Evolutionary conservation across 2,797 vertebrate genomes (phyloP).

Genomic region (Thripadectes ignobilis): DNA sequence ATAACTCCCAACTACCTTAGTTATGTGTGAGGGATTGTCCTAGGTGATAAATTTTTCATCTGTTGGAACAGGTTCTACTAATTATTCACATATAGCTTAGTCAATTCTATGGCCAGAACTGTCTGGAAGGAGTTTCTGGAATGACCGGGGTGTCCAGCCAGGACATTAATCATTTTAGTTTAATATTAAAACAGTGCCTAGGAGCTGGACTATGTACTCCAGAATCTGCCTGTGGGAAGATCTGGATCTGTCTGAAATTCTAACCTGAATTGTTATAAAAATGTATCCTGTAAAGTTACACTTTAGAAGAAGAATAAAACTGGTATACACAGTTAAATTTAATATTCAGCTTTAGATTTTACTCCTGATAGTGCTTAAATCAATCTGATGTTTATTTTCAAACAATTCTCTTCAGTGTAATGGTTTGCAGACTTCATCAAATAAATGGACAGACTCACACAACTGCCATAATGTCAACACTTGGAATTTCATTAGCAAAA

Average conservation of each 20-base stretch:
- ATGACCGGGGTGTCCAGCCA: neutral
- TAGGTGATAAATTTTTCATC: neutral
- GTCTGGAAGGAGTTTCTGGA: neutral
- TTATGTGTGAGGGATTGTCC: neutral
- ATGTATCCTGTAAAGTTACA: neutral
- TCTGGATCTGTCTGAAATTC: neutral
- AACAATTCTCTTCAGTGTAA: neutral
- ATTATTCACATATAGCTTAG: neutral
- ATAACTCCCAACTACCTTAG: neutral
- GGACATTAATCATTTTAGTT: neutral
- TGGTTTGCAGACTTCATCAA: conserved; percentile 9
- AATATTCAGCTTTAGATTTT: neutral
- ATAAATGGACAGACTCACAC: neutral
- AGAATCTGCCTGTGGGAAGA: neutral
- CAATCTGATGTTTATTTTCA: neutral
- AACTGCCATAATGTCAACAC: neutral
- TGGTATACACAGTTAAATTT: neutral
- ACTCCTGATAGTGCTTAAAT: neutral
- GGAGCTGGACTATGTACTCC: neutral
- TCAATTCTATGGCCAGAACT: neutral
- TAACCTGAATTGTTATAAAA: neutral
- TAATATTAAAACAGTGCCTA: neutral
- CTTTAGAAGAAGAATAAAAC: neutral
- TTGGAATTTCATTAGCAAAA: conserved; percentile 32
- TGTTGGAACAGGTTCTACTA: neutral